Evolutionary conservation across 1,140 invertebrate species (phyloP).

Genomic region (Drosophila kanapiae): DNA sequence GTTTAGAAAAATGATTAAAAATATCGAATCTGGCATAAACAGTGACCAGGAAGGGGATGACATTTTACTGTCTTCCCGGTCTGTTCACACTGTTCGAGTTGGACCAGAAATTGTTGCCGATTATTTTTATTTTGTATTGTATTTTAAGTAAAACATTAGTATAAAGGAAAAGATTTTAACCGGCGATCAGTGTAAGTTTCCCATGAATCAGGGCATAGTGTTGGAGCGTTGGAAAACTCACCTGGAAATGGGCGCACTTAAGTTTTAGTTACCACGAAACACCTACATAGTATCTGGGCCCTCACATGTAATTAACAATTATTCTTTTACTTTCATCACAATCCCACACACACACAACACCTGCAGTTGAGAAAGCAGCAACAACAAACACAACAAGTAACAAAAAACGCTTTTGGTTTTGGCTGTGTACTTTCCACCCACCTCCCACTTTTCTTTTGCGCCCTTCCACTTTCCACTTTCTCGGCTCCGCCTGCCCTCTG

Average conservation of each 20-base stretch:
- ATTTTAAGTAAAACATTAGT: slow-evolving; percentile 13
- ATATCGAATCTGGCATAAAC: slow-evolving; percentile 3
- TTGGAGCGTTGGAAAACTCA: neutral
- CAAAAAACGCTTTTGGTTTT: slow-evolving; percentile 35
- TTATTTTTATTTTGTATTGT: slow-evolving; percentile 34
- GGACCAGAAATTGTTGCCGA: slow-evolving; percentile 10
- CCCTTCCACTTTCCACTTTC: slow-evolving; percentile 1
- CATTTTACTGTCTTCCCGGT: neutral
- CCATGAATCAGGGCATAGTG: no score
- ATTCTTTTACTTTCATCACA: slow-evolving; percentile 39
- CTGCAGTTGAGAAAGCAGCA: slow-evolving; percentile 10
- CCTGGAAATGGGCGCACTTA: neutral
- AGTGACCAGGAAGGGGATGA: no score
- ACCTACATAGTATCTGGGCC: neutral
- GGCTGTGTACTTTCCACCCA: slow-evolving; percentile 28
- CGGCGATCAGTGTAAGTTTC: slow-evolving; percentile 29
- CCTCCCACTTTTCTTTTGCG: neutral
- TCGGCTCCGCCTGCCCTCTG: neutral
- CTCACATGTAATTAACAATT: slow-evolving; percentile 31
- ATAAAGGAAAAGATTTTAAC: slow-evolving; percentile 6
- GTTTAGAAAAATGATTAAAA: neutral
- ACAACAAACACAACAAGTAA: slow-evolving; percentile 30
- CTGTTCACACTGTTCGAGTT: slow-evolving; percentile 9
- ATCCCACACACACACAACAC: slow-evolving; percentile 12
- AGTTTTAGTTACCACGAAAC: neutral